Evolutionary conservation across 1,140 invertebrate genomes (phyloP).

Genomic region (Heliothis virescens): DNA sequence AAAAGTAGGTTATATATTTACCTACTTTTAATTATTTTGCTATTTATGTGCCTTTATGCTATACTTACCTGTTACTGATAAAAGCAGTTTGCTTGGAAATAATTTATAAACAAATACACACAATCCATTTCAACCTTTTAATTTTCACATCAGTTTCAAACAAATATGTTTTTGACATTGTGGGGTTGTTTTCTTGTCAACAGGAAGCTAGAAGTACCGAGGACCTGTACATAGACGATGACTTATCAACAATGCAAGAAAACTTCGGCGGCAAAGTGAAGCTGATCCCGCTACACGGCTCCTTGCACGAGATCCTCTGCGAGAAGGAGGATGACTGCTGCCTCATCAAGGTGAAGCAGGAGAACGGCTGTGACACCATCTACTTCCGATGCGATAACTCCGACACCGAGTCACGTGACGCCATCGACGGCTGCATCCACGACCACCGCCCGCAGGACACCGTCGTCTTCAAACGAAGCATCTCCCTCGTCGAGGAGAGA

Average conservation of each 20-base stretch:
- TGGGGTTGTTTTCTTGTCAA: not conserved
- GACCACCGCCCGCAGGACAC: slow-evolving; percentile 64
- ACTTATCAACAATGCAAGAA: slow-evolving; percentile 82
- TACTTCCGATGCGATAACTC: slow-evolving; percentile 79
- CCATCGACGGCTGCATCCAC: slow-evolving; percentile 61
- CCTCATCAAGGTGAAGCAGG: slow-evolving; percentile 80
- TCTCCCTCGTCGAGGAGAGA: slow-evolving; percentile 76
- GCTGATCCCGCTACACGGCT: slow-evolving; percentile 78
- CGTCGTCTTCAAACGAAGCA: slow-evolving; percentile 77
- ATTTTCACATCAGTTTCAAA: no score
- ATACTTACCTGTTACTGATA: no score
- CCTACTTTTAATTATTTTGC: no score
- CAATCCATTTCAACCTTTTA: no score
- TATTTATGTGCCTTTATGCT: not conserved
- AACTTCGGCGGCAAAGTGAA: slow-evolving; percentile 80
- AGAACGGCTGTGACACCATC: slow-evolving; percentile 77
- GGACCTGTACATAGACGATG: slow-evolving; percentile 85
- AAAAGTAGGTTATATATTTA: no score
- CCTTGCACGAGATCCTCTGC: slow-evolving; percentile 81
- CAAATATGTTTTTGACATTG: not conserved
- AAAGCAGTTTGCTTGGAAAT: no score
- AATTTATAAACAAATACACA: no score
- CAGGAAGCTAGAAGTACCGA: slow-evolving; percentile 85
- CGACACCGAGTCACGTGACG: slow-evolving; percentile 73
- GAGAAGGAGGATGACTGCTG: slow-evolving; percentile 83